phyloP scores from a whole-genome alignment of 2,797 vertebrate species.

The Mormyrus hasselquistii region DNA sequence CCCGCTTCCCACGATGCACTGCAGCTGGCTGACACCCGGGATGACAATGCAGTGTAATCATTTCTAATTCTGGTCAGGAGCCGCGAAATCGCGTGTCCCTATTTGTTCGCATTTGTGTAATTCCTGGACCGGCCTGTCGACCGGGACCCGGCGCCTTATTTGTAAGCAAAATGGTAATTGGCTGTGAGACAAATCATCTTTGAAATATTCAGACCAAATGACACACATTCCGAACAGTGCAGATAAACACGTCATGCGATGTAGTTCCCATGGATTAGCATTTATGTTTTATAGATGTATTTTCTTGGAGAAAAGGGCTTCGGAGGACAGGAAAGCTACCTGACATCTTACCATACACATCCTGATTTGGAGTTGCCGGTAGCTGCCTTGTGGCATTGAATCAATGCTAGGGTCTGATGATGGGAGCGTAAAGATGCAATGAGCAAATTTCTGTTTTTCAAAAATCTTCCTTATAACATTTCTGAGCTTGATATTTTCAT shows the following conservation, averaged over 20 bases:
- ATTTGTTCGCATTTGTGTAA: background rate
- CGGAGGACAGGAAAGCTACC: background rate
- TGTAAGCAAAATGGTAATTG: background rate
- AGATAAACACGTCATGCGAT: background rate
- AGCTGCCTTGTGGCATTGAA: background rate
- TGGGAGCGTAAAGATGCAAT: background rate
- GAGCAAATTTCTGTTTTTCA: background rate
- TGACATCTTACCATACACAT: background rate
- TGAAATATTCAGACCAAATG: background rate
- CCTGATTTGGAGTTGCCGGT: background rate
- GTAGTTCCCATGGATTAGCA: background rate
- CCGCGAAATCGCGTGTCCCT: background rate
- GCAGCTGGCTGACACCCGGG: conserved; percentile 11
- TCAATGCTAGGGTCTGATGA: background rate
- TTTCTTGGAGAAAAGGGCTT: background rate
- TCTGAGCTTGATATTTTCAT: background rate
- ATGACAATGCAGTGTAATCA: conserved; percentile 4
- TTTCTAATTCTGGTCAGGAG: conserved; percentile 14
- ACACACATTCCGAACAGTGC: background rate
- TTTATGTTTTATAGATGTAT: conserved; percentile 12
- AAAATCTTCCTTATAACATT: background rate
- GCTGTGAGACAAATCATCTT: conserved; percentile 7
- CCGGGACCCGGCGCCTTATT: background rate
- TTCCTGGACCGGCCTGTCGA: background rate
- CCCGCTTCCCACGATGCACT: background rate